Percentiles rank a stretch among this genome's conserved stretches.
phyloP scores from a whole-genome alignment of 2,113 vertebrate genomes.

The Indicator indicator region DNA sequence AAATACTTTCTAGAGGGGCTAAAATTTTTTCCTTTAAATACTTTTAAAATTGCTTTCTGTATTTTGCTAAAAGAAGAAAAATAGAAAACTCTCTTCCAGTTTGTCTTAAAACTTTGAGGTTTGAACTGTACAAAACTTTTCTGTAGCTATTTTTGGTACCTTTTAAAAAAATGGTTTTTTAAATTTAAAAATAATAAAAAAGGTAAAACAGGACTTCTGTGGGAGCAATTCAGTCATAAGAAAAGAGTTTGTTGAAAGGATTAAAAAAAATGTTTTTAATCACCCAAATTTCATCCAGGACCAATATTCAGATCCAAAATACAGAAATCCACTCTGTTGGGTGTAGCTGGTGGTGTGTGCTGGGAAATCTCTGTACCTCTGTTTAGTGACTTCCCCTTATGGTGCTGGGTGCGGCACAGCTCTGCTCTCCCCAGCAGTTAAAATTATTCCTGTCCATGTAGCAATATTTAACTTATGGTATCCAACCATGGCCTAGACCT shows the following conservation, averaged over 20 bases:
- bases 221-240: background rate
- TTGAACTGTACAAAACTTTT: background rate
- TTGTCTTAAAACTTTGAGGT: background rate
- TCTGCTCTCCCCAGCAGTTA: background rate
- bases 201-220: background rate
- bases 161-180: no score
- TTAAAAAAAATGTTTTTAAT: background rate
- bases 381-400: background rate
- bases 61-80: background rate
- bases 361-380: background rate
- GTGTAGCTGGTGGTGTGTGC: background rate
- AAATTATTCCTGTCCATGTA: background rate
- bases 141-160: background rate
- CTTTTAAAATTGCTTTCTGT: background rate
- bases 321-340: background rate
- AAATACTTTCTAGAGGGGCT: background rate
- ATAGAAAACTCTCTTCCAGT: rapidly evolving
- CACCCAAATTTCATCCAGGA: background rate
- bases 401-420: background rate
- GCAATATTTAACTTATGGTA: background rate
- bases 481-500: background rate
- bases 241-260: background rate
- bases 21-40: background rate
- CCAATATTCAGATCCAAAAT: background rate
- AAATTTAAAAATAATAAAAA: background rate